Evolutionary conservation across 2,797 vertebrate species (phyloP).

Genomic region (Psittacula echo): DNA sequence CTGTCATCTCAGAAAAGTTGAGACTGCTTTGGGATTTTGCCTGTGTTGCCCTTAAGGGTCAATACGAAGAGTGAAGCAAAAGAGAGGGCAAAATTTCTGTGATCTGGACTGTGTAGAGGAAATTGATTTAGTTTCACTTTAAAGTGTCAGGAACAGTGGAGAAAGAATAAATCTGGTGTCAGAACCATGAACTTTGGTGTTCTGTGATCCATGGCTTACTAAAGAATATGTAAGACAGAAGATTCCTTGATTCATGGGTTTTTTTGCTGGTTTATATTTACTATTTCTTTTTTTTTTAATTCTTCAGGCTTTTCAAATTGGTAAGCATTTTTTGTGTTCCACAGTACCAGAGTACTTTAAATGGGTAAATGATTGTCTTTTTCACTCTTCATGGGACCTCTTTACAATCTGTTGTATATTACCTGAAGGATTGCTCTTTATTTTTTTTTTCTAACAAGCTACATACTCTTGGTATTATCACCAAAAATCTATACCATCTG

Average conservation of each 20-base stretch:
- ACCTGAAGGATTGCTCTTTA: not conserved
- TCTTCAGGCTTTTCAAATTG: not conserved
- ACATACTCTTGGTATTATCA: not conserved
- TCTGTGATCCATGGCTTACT: not conserved
- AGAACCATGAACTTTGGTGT: not conserved
- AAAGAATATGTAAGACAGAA: not conserved
- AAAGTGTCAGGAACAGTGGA: not conserved
- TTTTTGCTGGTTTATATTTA: not conserved
- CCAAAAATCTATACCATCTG: not conserved
- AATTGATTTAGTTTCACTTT: not conserved
- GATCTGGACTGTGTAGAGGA: not conserved
- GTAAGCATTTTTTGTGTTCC: not conserved
- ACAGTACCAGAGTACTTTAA: not conserved
- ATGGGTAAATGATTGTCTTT: not conserved
- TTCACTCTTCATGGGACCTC: not conserved
- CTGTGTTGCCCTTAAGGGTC: not conserved
- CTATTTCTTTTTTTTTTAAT: accelerated
- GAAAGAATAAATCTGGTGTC: not conserved
- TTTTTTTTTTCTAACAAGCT: not conserved
- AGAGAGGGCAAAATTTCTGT: not conserved
- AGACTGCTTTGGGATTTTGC: not conserved
- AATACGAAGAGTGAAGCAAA: not conserved
- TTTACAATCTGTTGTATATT: not conserved
- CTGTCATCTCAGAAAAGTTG: not conserved
- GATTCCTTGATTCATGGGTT: not conserved